These are phyloP conservation scores for Urocynchramus pylzowi DNA, from an alignment of 2,113 vertebrate species.

Conservation along the genomic window DNA sequence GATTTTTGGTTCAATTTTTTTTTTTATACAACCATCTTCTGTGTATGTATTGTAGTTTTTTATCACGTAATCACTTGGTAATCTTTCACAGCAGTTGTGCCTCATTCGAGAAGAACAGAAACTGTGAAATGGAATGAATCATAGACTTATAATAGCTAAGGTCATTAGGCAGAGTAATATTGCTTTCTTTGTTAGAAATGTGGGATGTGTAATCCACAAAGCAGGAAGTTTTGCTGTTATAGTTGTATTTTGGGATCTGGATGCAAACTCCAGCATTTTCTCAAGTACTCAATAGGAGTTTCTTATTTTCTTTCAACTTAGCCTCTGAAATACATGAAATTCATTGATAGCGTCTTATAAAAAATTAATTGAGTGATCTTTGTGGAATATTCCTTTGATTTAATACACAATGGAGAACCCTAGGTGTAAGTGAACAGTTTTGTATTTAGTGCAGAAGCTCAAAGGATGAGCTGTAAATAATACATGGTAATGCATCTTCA, in stretches of 20 bases:
- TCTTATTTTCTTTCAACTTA: not conserved
- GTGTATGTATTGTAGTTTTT: not conserved
- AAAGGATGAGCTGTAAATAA: not conserved
- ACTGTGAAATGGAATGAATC: not conserved
- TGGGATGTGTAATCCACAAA: not conserved
- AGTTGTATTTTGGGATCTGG: not conserved
- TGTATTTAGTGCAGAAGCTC: not conserved
- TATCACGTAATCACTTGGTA: not conserved
- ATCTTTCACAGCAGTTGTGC: not conserved
- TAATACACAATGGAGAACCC: not conserved
- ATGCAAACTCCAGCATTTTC: not conserved
- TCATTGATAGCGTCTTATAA: not conserved
- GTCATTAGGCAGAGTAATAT: not conserved
- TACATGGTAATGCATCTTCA: not conserved
- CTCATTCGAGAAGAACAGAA: not conserved
- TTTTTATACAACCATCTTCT: not conserved
- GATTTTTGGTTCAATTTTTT: not conserved
- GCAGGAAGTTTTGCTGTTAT: not conserved
- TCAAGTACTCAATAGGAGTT: not conserved
- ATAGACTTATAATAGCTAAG: not conserved
- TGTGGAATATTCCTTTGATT: not conserved
- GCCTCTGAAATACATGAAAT: not conserved
- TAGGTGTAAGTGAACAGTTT: not conserved
- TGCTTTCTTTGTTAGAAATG: not conserved
- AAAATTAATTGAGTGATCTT: not conserved